Percentiles rank a stretch among this genome's conserved stretches.
Evolutionary conservation across 2,888 invertebrate genomes (phyloP).

Genomic region (Trissolcus brochymenae): DNA sequence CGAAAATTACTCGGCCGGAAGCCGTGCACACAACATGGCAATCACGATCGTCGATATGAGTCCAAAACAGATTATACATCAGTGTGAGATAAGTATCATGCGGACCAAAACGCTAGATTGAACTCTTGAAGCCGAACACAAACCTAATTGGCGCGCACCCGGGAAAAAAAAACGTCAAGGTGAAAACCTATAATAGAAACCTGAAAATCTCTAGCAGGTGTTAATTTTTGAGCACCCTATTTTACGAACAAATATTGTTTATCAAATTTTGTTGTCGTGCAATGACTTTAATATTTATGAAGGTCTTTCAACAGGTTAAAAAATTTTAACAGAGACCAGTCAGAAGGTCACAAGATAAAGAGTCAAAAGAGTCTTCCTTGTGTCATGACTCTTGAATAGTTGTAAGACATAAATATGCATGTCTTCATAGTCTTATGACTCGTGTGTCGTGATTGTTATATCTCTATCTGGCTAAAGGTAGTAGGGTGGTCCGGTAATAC

Average conservation of each 20-base stretch:
- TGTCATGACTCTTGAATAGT: conserved; percentile 59
- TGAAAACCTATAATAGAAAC: not conserved
- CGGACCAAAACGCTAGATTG: conserved; percentile 58
- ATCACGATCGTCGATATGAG: conserved; percentile 67
- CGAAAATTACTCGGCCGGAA: conserved; percentile 59
- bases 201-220: too few relatives aligned
- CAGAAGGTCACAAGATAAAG: conserved; percentile 18
- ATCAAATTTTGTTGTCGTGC: too few relatives aligned
- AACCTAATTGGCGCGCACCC: conserved; percentile 43
- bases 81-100: conserved; percentile 59
- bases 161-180: conserved; percentile 12
- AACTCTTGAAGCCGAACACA: conserved; percentile 53
- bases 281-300: not conserved
- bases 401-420: conserved; percentile 69
- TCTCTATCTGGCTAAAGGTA: conserved; percentile 74
- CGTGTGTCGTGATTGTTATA: conserved; percentile 75
- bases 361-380: conserved; percentile 37
- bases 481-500: conserved; percentile 73
- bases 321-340: conserved; percentile 24
- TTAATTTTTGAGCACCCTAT: too few relatives aligned
- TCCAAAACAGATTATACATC: conserved; percentile 58
- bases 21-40: conserved; percentile 70
- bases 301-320: too few relatives aligned
- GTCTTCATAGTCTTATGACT: conserved; percentile 69
- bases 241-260: not conserved